Base-by-base conservation (phyloP, 2,888 invertebrate species). In the Pollenia angustigena region DNA sequence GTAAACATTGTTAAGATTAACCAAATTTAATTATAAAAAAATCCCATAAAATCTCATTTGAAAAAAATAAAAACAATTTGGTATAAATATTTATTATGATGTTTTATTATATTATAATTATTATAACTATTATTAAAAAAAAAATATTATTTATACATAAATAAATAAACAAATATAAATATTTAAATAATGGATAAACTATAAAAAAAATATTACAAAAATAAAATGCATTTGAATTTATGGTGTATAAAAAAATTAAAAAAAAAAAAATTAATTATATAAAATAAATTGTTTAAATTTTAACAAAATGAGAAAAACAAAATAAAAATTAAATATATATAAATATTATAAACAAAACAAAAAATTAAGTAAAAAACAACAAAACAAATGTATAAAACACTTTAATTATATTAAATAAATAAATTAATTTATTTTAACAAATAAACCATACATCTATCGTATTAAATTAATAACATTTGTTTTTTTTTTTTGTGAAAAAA, bases 81-180 rank as follows among this genome's bases (percentile, higher is more conserved):
- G 90, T 91, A 90, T 85, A 87, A 85, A 90, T 88, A 90, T 91
- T 91, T 88, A 90, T 90, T 90, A 91, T 91, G 90, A 92, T 91
- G 91, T 91, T 91, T 85, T 88, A 87, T 85, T 87, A 88, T 87
- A 91, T 85, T 88, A 88, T 84, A 88, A 87, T 87, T 90, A 83
- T 54, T 90, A 91, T 90, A 90, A 91, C 89, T 91, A 91, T 89
- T 91, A 90, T 90, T 89, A 87, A n/a, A 82, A 74, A 83, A 81
- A 85, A 81, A 85, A 81, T 81, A 84, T 84, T 85, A 85, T 86
- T 78, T 85, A 87, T 83, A 88, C 56, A 74, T 80, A 82, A 75
- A 88, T 69, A 64, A 83, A 23, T 62, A 83, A 23, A 23, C 23
- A 23, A 85, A 85, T 72, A 87, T 82, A 90, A 89, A 89, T 88